Percentiles rank a stretch among this genome's conserved stretches.
Conservation (phyloP, 2,888 invertebrate species). For the Lepidocyrtoides sp. region DNA sequence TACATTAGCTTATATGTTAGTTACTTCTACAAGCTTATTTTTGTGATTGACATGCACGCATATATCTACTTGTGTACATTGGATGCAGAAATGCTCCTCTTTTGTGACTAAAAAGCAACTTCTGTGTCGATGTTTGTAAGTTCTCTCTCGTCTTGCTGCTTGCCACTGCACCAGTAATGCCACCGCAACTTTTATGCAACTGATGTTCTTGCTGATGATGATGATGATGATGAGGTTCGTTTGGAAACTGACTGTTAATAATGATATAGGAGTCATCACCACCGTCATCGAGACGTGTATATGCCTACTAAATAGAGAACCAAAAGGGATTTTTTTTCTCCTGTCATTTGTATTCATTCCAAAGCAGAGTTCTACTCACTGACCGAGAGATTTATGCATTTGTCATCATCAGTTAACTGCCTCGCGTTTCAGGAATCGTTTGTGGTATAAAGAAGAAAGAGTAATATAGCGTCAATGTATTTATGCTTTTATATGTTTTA, state of each 20-base stretch:
- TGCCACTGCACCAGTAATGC: neutral
- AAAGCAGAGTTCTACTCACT: constrained; percentile 58
- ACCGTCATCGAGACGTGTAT: neutral
- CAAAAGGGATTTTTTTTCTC: constrained; percentile 39
- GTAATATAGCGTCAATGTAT: too few species aligned
- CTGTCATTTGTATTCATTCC: constrained; percentile 65
- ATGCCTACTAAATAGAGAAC: neutral
- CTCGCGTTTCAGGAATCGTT: constrained; percentile 41
- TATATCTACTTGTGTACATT: constrained; percentile 71
- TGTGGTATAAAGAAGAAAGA: constrained; percentile 54
- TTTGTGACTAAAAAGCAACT: constrained; percentile 53
- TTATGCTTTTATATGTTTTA: constrained; percentile 12
- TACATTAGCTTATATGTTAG: constrained; percentile 27
- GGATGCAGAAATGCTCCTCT: constrained; percentile 62
- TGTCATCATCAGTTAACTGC: constrained; percentile 67
- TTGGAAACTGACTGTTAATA: constrained; percentile 66
- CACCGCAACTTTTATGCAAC: neutral
- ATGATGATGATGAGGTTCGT: constrained; percentile 55
- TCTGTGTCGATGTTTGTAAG: constrained; percentile 40
- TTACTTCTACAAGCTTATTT: constrained; percentile 51
- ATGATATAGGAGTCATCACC: constrained; percentile 35
- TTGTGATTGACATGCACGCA: constrained; percentile 85
- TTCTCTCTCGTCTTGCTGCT: too few species aligned
- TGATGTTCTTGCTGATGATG: neutral
- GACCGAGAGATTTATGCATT: constrained; percentile 74